Conservation (phyloP, 2,797 vertebrate species). For the Sebastes kiyomatsui region DNA sequence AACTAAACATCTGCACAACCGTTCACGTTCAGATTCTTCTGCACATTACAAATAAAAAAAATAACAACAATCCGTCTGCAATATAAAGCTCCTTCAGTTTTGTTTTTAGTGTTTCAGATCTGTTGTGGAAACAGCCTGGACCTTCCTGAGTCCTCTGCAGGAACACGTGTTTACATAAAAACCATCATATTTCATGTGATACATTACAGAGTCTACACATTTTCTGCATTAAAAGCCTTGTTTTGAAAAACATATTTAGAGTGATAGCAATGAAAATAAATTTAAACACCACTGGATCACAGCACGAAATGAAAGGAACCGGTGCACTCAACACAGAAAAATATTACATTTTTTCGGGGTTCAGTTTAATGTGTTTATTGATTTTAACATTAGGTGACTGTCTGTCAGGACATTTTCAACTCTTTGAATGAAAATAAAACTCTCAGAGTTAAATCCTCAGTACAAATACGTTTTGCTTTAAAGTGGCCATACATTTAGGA, state of each 20-base stretch:
- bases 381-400: no score
- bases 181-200: neutral
- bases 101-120: neutral
- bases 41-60: neutral
- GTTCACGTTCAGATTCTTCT: constrained; percentile 19
- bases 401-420: no score
- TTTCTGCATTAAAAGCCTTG: neutral
- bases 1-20: constrained; percentile 18
- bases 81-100: constrained; percentile 10
- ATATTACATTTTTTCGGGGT: neutral
- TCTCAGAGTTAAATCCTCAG: neutral
- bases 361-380: neutral
- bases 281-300: neutral
- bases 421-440: no score
- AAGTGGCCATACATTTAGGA: no score
- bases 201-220: neutral
- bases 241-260: neutral
- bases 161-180: neutral
- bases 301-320: neutral
- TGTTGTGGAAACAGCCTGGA: neutral
- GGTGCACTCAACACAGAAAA: neutral
- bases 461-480: no score
- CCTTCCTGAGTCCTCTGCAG: constrained; percentile 11
- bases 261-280: neutral
- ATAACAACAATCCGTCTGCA: constrained; percentile 26